Evolutionary conservation across 2,113 vertebrate species (phyloP).

Genomic region (Bos javanicus): DNA sequence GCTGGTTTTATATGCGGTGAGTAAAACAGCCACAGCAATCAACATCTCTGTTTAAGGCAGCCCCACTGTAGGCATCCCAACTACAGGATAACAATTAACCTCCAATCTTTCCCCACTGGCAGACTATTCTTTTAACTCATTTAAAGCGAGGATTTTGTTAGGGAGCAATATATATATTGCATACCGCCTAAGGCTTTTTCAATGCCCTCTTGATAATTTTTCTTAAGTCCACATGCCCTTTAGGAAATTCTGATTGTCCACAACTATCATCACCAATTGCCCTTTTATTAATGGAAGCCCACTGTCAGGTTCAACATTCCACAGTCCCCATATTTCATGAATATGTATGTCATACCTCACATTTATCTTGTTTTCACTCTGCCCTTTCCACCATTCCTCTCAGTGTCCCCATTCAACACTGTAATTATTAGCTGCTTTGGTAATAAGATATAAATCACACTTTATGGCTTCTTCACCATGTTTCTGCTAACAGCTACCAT

Average conservation of each 20-base stretch:
- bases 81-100: slow-evolving; percentile 11
- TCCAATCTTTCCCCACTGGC: background rate
- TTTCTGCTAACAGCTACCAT: slow-evolving; percentile 76
- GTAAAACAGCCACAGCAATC: background rate
- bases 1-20: background rate
- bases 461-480: slow-evolving; percentile 73
- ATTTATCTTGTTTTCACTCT: slow-evolving; percentile 70
- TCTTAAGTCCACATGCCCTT: slow-evolving; percentile 53
- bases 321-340: slow-evolving; percentile 62
- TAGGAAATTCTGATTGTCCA: slow-evolving; percentile 66
- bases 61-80: background rate
- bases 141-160: slow-evolving; percentile 56
- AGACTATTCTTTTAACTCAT: slow-evolving; percentile 45
- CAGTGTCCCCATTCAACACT: slow-evolving; percentile 31
- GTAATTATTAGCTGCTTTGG: slow-evolving; percentile 68
- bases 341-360: slow-evolving; percentile 33
- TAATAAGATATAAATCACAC: slow-evolving; percentile 76
- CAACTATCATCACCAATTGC: slow-evolving; percentile 75
- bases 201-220: slow-evolving; percentile 52
- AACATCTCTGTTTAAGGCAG: background rate
- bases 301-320: slow-evolving; percentile 66
- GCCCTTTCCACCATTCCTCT: background rate
- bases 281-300: slow-evolving; percentile 70
- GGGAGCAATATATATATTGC: slow-evolving; percentile 13
- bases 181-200: slow-evolving; percentile 44